Evolutionary conservation across 2,113 vertebrate species (phyloP).

Genomic region (Cyprichromis sp.): DNA sequence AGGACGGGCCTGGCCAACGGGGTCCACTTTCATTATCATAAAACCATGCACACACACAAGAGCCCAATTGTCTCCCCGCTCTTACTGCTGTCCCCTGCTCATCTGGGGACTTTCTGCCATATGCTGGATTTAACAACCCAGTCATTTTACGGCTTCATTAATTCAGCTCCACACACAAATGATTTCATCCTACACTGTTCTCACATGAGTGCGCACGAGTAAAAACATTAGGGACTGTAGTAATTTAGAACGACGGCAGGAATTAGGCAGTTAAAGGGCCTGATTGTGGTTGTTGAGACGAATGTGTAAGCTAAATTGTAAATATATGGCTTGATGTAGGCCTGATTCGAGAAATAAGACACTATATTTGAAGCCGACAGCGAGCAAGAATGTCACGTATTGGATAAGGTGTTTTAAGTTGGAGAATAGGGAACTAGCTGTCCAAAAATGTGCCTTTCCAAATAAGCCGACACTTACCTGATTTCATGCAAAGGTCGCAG

Average conservation of each 20-base stretch:
- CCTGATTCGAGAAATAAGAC: neutral
- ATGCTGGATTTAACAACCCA: conserved; percentile 16
- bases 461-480: conserved; percentile 33
- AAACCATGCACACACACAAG: conserved; percentile 38
- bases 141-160: conserved; percentile 13
- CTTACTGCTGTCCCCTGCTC: conserved; percentile 17
- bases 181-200: neutral
- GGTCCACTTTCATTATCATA: conserved; percentile 53
- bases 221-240: neutral
- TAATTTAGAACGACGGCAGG: neutral
- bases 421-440: neutral
- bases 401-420: conserved; percentile 30
- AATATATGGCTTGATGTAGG: neutral
- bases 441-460: neutral
- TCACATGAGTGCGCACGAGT: neutral
- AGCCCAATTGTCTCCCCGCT: conserved; percentile 41
- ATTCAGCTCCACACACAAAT: neutral
- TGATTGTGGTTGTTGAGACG: neutral
- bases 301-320: neutral
- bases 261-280: neutral
- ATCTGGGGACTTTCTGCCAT: conserved; percentile 37
- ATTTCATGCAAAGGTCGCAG: conserved; percentile 36
- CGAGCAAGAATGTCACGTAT: neutral
- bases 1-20: conserved; percentile 26
- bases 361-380: neutral